These are phyloP conservation scores for Cacatua alba DNA, from an alignment of 2,113 vertebrate genomes.

Conservation along the genomic window DNA sequence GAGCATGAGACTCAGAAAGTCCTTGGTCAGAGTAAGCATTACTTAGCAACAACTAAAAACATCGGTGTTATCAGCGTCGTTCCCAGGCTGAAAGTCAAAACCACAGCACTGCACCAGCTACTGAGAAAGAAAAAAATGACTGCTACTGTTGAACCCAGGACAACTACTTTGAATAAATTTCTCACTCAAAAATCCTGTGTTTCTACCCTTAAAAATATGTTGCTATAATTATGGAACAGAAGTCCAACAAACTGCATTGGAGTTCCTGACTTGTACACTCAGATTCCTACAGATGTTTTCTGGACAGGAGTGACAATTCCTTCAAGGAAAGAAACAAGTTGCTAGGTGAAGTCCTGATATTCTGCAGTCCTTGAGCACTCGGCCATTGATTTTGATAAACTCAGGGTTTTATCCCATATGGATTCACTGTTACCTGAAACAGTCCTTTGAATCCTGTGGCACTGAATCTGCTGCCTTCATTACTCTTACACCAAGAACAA, in stretches of 20 bases:
- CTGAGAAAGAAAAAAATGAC: no score
- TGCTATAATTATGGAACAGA: background rate
- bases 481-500: background rate
- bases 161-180: background rate
- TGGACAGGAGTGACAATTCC: background rate
- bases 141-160: no score
- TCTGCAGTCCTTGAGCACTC: background rate
- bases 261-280: background rate
- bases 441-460: background rate
- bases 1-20: no score
- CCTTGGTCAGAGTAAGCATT: no score
- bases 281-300: background rate
- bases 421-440: background rate
- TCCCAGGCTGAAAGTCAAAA: no score
- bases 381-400: background rate
- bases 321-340: background rate
- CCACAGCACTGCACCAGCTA: no score
- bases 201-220: background rate
- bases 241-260: background rate
- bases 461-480: background rate
- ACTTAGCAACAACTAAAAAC: no score
- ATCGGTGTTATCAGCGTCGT: no score
- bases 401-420: background rate
- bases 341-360: background rate
- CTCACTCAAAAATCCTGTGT: background rate